Evolutionary conservation across 2,797 vertebrate species (phyloP).

Genomic region (Intellagama lesueurii): DNA sequence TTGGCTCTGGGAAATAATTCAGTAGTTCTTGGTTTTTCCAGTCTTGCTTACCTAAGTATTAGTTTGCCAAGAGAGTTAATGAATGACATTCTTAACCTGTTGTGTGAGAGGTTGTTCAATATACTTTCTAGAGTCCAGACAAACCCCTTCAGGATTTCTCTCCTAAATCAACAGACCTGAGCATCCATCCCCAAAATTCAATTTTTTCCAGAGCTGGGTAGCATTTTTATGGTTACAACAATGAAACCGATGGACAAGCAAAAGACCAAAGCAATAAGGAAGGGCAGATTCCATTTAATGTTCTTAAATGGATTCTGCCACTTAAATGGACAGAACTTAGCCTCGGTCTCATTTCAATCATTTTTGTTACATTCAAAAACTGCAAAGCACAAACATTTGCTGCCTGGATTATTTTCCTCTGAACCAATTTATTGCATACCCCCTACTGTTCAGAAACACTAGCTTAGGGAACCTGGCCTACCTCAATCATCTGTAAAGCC

Average conservation of each 20-base stretch:
- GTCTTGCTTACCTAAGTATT: neutral
- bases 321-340: too few species aligned
- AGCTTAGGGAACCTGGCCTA: neutral
- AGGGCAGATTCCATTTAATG: too few species aligned
- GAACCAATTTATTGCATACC: neutral
- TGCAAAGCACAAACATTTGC: neutral
- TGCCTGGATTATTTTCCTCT: neutral
- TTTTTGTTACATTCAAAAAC: neutral
- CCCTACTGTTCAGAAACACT: neutral
- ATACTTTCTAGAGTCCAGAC: neutral
- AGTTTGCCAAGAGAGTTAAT: neutral
- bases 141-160: too few species aligned
- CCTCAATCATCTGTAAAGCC: neutral
- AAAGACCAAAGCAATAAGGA: neutral
- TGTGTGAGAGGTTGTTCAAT: neutral
- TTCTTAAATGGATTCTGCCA: too few species aligned
- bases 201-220: neutral
- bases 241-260: neutral
- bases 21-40: neutral
- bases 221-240: neutral
- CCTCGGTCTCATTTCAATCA: neutral
- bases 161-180: neutral
- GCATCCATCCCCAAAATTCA: neutral
- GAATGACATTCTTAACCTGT: neutral
- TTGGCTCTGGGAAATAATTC: neutral